Conservation (phyloP, 1,140 invertebrate species). For the Drosophila seguyi region DNA sequence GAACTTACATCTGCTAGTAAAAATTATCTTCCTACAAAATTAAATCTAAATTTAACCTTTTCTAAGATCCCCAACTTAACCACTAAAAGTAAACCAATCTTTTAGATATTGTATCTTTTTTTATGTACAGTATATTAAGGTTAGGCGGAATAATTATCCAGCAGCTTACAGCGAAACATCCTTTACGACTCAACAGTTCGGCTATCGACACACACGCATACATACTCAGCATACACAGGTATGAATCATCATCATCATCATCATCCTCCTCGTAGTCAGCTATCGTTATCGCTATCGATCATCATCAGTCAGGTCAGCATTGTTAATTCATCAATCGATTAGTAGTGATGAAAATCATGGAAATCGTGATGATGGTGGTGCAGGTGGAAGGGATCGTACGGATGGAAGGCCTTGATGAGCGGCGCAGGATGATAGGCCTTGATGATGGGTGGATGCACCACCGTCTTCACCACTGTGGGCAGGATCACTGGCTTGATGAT, state of each 20-base stretch:
- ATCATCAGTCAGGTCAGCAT: conserved; percentile 30
- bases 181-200: conserved; percentile 16
- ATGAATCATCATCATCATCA: neutral
- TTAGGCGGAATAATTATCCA: conserved; percentile 36
- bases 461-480: conserved; percentile 73
- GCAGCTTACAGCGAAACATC: conserved; percentile 49
- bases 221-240: conserved; percentile 50
- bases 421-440: conserved; percentile 80
- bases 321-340: conserved; percentile 1
- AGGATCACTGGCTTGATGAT: conserved; percentile 78
- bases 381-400: conserved; percentile 74
- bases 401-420: conserved; percentile 72
- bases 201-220: conserved; percentile 43
- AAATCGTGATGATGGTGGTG: conserved; percentile 72
- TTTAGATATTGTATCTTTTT: conserved; percentile 46
- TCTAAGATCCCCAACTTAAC: neutral
- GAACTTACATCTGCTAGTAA: neutral
- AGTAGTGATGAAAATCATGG: conserved; percentile 73
- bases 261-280: conserved; percentile 22
- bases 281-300: conserved; percentile 31
- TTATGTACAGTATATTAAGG: conserved; percentile 38
- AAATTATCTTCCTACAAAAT: neutral
- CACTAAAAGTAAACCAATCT: neutral
- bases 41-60: neutral
- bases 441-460: conserved; percentile 76